phyloP scores from a whole-genome alignment of 2,888 invertebrate genomes.

The Branchellion lobata region DNA sequence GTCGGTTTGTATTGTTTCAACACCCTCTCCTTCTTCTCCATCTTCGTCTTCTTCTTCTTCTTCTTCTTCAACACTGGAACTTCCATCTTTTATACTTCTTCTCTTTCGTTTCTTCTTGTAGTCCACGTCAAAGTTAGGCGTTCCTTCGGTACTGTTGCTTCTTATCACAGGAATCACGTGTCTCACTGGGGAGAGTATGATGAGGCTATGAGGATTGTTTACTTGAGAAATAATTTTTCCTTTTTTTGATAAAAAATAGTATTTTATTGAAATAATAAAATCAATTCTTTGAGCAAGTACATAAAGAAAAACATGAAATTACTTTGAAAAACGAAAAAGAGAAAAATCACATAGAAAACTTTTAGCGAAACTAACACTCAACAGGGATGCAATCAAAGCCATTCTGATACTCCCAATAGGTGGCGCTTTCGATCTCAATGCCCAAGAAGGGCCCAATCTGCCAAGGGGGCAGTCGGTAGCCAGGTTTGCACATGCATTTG shows the following conservation, averaged over 20 bases:
- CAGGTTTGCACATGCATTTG: conserved; percentile 74
- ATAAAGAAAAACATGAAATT: too few species aligned
- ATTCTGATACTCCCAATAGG: conserved; percentile 84
- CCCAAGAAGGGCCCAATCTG: conserved; percentile 88
- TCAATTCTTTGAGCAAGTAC: too few species aligned
- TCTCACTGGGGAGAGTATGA: conserved; percentile 50
- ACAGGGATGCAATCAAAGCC: conserved; percentile 83
- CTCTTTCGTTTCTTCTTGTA: conserved; percentile 45
- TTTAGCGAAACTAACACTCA: conserved; percentile 72
- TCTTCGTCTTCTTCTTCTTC: conserved; percentile 14
- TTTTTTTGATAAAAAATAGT: background rate
- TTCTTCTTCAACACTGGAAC: too few species aligned
- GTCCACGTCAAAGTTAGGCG: conserved; percentile 38
- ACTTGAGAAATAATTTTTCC: too few species aligned
- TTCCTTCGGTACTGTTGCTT: conserved; percentile 48
- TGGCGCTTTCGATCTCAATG: conserved; percentile 88
- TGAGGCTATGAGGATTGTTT: background rate
- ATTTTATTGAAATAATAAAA: background rate
- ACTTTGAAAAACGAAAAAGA: too few species aligned
- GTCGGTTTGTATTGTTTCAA: background rate
- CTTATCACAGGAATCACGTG: conserved; percentile 52
- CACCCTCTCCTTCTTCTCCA: conserved; percentile 9
- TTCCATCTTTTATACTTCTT: conserved; percentile 28
- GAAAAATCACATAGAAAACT: too few species aligned
- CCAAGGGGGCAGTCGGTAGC: conserved; percentile 79